phyloP scores from a whole-genome alignment of 2,797 vertebrate species.

The Pseudocheirus occidentalis region DNA sequence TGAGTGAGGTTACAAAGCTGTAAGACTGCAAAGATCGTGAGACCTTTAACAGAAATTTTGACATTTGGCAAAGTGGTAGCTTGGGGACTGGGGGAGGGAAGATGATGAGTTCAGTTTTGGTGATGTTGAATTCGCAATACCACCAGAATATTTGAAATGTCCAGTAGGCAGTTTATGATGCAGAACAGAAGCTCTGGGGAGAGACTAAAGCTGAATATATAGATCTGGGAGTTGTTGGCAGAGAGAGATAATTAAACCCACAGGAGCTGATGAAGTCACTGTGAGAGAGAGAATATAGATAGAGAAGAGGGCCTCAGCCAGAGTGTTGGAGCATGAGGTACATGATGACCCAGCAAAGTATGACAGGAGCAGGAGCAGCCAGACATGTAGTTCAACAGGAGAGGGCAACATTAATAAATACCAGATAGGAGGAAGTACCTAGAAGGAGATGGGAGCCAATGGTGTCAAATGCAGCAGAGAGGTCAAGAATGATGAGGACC shows the following conservation, averaged over 20 bases:
- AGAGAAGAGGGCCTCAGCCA: not conserved
- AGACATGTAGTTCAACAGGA: not conserved
- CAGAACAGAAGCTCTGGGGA: not conserved
- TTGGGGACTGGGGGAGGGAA: not conserved
- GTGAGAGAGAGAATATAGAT: not conserved
- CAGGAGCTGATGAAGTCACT: not conserved
- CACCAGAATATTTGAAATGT: not conserved
- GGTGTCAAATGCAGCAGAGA: not conserved
- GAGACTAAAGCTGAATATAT: not conserved
- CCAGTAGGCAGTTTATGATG: not conserved
- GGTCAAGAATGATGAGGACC: not conserved
- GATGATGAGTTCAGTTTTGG: not conserved
- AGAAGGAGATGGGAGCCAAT: not conserved
- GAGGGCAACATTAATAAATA: not conserved
- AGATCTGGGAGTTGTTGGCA: not conserved
- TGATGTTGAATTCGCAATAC: not conserved
- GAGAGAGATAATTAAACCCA: not conserved
- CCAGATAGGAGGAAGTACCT: not conserved
- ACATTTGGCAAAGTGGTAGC: not conserved
- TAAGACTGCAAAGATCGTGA: no score
- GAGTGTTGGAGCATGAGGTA: not conserved
- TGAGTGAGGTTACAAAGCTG: not conserved
- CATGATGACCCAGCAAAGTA: not conserved
- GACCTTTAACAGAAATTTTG: not conserved
- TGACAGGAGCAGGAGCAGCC: not conserved